Conservation (phyloP, 2,113 vertebrate species). For the Triplophysa rosa region DNA sequence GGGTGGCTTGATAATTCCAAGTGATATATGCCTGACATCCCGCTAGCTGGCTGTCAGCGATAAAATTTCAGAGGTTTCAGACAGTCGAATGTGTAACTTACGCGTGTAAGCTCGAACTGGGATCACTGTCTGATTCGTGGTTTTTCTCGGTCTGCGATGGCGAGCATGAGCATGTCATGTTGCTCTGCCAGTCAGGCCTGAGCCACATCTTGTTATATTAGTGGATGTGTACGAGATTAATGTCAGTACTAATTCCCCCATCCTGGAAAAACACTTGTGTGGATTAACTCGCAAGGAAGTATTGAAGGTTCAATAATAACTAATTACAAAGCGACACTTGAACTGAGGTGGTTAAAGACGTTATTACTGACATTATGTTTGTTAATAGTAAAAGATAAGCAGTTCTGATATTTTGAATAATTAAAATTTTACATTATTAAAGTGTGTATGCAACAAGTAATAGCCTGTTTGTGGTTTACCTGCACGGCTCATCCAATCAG, state of each 20-base stretch:
- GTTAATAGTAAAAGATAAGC: too few species aligned
- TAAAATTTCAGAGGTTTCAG: slow-evolving; percentile 66
- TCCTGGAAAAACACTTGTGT: neutral
- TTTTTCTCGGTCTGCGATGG: slow-evolving; percentile 69
- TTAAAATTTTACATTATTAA: too few species aligned
- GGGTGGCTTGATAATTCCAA: slow-evolving; percentile 64
- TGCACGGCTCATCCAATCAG: too few species aligned
- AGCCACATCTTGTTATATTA: slow-evolving; percentile 22
- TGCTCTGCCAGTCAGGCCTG: slow-evolving; percentile 50
- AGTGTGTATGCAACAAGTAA: neutral
- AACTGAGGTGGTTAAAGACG: neutral
- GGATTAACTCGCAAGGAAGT: neutral
- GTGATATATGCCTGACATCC: slow-evolving; percentile 68
- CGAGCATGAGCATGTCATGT: slow-evolving; percentile 64
- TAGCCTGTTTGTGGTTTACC: too few species aligned
- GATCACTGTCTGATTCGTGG: slow-evolving; percentile 75
- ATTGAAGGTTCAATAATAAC: neutral
- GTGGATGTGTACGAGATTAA: slow-evolving; percentile 36
- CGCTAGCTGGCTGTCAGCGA: slow-evolving; percentile 76
- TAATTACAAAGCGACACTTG: neutral
- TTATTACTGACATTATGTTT: too few species aligned
- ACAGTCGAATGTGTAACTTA: slow-evolving; percentile 67
- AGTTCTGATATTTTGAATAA: too few species aligned
- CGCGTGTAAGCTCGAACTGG: slow-evolving; percentile 66
- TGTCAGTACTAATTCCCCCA: slow-evolving; percentile 14